Evolutionary conservation across 2,113 vertebrate species (phyloP).

Genomic region (Protomyctophum bolini): DNA sequence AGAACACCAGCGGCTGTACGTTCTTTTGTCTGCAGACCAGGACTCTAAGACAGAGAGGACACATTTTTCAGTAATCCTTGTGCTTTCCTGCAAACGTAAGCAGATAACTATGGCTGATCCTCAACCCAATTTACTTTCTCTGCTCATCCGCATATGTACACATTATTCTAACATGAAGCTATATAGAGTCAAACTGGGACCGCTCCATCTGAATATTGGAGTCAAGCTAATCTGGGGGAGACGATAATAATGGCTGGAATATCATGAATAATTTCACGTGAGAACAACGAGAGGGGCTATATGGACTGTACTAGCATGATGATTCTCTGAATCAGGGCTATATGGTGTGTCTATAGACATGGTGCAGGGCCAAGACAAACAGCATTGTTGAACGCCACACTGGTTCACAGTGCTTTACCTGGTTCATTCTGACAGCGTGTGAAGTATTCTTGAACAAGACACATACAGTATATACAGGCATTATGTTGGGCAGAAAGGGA

Average conservation of each 20-base stretch:
- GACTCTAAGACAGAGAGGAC: not conserved
- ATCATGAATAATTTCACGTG: constrained; percentile 9
- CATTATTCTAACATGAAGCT: constrained; percentile 16
- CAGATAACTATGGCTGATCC: constrained; percentile 5
- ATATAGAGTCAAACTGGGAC: constrained; percentile 13
- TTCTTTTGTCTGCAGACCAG: not conserved
- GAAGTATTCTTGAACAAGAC: too few relatives aligned
- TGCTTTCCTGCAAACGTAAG: constrained; percentile 5
- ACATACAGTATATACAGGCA: too few relatives aligned
- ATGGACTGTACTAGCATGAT: not conserved
- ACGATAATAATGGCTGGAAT: constrained; percentile 14
- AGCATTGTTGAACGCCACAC: constrained; percentile 1
- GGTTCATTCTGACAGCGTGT: too few relatives aligned
- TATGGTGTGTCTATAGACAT: constrained; percentile 2
- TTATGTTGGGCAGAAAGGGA: too few relatives aligned
- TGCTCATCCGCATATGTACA: constrained; percentile 19
- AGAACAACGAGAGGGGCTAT: not conserved
- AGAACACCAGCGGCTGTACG: not conserved
- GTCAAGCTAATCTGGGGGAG: constrained; percentile 12
- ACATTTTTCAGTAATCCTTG: constrained; percentile 14
- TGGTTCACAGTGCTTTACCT: too few relatives aligned
- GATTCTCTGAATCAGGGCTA: constrained; percentile 1
- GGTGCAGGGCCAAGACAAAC: constrained; percentile 10
- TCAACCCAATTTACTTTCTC: constrained; percentile 7
- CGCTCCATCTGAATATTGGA: constrained; percentile 14